Base-by-base conservation (phyloP, 1,140 invertebrate genomes). In the Oncopodura yosiiana region DNA sequence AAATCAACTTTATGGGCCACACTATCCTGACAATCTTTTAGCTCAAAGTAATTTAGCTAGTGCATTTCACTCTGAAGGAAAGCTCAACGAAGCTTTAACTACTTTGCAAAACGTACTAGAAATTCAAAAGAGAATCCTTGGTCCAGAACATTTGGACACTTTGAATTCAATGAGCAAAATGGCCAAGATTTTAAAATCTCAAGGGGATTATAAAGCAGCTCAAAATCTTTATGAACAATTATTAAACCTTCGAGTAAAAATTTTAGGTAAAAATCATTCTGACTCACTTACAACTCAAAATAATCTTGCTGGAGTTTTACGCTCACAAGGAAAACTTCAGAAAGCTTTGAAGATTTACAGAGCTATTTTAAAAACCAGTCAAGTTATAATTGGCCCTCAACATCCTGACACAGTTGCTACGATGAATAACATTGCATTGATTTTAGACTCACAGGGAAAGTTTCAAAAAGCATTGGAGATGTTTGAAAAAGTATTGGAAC, bases 221-320 rank as follows among this genome's bases (percentile, higher is more conserved):
- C n/a, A n/a, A n/a, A n/a, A n/a, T n/a, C n/a, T n/a, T n/a, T n/a
- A n/a, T n/a, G n/a, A n/a, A n/a, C n/a, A n/a, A n/a, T n/a, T n/a
- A n/a, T n/a, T n/a, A n/a, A n/a, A n/a, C n/a, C n/a, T n/a, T n/a
- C n/a, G n/a, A n/a, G n/a, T n/a, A n/a, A n/a, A n/a, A n/a, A 23
- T 58, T 6, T 24, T 58, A 3, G 56, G 56, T 19, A 48, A 52
- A 19, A 8, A 53, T 18, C 42, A 58, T 26, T 24, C 45, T 12
- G 27, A 49, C 26, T 55, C 54, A 21, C 11, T 65, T 11, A 39
- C n/a, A 16, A 54, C 61, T 1, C 18, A 55, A 46, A 26, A 56
- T 21, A 57, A 61, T 27, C 58, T 66, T 21, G 66, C 56, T n/a
- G 32, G 2, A 9, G 11, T 57, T 27, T 49, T 53, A 42, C 38